Percentiles rank a stretch among this genome's conserved stretches.
Evolutionary conservation across 2,888 invertebrate species (phyloP).

Genomic region (Caenorhabditis becei): DNA sequence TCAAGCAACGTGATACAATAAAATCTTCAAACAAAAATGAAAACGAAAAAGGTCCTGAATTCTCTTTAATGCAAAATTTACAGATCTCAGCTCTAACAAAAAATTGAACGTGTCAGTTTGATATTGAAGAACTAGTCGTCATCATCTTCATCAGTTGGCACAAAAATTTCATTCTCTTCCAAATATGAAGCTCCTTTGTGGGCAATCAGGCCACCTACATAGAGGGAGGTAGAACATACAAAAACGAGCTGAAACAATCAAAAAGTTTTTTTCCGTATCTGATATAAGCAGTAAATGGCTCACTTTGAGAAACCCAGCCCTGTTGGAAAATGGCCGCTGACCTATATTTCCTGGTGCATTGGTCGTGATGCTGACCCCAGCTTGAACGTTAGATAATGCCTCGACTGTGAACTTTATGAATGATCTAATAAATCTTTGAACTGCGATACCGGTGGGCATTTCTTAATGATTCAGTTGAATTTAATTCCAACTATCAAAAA

Average conservation of each 20-base stretch:
- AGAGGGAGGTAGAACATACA: constrained; percentile 88
- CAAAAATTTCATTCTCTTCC: constrained; percentile 97
- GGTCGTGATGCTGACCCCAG: constrained; percentile 9
- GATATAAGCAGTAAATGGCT: too few relatives aligned
- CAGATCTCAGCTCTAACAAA: too few relatives aligned
- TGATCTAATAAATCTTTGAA: constrained; percentile 24
- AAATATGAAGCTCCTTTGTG: constrained; percentile 95
- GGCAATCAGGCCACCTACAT: constrained; percentile 93
- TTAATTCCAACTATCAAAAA: neutral
- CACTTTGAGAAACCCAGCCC: constrained; percentile 49
- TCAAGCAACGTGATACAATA: too few relatives aligned
- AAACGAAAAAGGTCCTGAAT: too few relatives aligned
- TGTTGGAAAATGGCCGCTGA: constrained; percentile 46
- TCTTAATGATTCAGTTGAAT: neutral
- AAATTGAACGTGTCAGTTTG: too few relatives aligned
- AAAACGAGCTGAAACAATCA: constrained; percentile 84
- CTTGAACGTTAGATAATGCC: neutral
- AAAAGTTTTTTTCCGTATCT: neutral
- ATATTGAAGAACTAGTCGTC: constrained; percentile 83
- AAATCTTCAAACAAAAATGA: too few relatives aligned
- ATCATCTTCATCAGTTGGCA: constrained; percentile 96
- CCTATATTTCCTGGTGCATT: constrained; percentile 40
- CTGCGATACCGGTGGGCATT: constrained; percentile 1
- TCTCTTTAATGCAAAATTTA: too few relatives aligned
- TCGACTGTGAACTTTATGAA: constrained; percentile 28